Evolutionary conservation across 2,888 invertebrate genomes (phyloP), one percentile per base, ranked within the genome.

Genomic region (Phengaris alcon): DNA sequence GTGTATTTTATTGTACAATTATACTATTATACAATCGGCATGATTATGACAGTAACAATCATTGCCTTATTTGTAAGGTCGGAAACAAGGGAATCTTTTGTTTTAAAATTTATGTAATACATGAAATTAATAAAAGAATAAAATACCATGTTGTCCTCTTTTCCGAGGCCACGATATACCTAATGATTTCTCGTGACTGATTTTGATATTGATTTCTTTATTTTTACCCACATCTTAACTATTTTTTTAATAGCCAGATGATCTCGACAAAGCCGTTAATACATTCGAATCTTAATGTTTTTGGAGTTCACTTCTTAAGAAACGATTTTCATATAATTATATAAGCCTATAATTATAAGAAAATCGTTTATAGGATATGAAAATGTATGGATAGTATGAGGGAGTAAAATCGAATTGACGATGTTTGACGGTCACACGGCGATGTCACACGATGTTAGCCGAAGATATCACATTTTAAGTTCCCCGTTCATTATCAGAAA

Each of bases 191-290:
- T 35, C 13, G 44, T 64, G 35, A 44, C 64, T 44, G 35, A 35
- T 64, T 35, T 35, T 44, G 68, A 52, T 76, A 77, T 79, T 77
- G 76, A 77, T 75, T 74, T 78, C 76, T 74, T 74, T 70, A 69
- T 46, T 72, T 59, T 79, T 79, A 75, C 79, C 79, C 78, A 75
- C 78, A 80, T 48, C 44, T 51, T 22, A 22, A 46, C 48, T 12
- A 46, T n/a, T 15, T 12, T 57, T 59, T 48, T 78, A 81, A 77
- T 22, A 10, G 5, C 10, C 59, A 15, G 15, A 15, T 9, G 9
- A 15, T 22, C 22, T 22, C 22, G 10, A 22, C 59, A 59, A 10
- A 59, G 9, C 57, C 15, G 6, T 0, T 55, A 22, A 22, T 22
- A 55, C 5, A 10, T 48, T 7, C 3, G 0, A 48, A 48, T 9